These are phyloP conservation scores for Picathartes gymnocephalus DNA, from an alignment of 2,113 vertebrate genomes.

Conservation along the genomic window DNA sequence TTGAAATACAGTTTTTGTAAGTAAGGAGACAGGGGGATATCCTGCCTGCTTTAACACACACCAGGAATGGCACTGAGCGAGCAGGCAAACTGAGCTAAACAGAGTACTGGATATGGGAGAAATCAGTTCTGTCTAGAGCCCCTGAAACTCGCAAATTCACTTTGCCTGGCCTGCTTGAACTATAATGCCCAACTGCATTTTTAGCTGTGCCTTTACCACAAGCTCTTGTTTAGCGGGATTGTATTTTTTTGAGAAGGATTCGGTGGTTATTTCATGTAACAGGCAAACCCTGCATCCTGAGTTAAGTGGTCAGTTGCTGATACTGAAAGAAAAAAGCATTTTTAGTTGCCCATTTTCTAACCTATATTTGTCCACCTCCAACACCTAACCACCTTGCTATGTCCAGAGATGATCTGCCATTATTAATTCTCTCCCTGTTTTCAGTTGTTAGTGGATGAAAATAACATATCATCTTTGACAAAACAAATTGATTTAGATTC, in stretches of 20 bases:
- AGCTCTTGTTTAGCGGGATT: neutral
- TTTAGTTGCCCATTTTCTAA: neutral
- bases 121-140: neutral
- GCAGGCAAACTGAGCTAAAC: neutral
- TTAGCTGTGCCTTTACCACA: neutral
- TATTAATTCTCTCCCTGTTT: neutral
- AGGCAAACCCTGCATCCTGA: neutral
- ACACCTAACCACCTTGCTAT: neutral
- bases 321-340: neutral
- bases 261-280: neutral
- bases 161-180: neutral
- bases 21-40: accelerated
- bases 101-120: neutral
- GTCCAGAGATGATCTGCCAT: neutral
- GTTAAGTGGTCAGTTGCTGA: neutral
- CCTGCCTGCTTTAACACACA: neutral
- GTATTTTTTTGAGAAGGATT: neutral
- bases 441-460: neutral
- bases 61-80: neutral
- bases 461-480: neutral
- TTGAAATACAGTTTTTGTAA: neutral
- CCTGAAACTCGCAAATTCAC: neutral
- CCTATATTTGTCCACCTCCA: neutral
- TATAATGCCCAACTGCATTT: neutral
- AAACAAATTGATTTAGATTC: neutral